Evolutionary conservation across 92 coral and sea anemone species (phyloP).

Genomic region (Micromussa lordhowensis): DNA sequence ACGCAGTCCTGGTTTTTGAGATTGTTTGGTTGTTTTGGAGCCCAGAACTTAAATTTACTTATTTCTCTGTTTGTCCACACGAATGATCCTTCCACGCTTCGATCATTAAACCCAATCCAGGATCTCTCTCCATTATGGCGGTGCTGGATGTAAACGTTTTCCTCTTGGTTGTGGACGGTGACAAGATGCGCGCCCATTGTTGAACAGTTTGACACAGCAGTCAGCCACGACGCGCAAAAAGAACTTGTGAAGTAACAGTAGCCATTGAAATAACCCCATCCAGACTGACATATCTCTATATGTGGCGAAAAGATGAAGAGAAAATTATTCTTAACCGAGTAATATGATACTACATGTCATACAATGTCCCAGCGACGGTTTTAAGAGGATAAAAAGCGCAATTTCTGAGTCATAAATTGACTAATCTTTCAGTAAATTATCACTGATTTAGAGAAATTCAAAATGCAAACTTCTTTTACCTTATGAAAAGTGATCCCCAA

Average conservation of each 20-base stretch:
- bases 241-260: conserved; percentile 54
- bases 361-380: no score
- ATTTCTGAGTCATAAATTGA: no score
- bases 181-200: conserved; percentile 43
- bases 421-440: no score
- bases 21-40: conserved; percentile 60
- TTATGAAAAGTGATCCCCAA: no score
- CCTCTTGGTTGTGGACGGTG: conserved; percentile 65
- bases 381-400: no score
- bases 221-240: conserved; percentile 47
- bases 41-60: conserved; percentile 67
- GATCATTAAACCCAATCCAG: conserved; percentile 77
- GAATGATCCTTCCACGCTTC: conserved; percentile 53
- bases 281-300: conserved; percentile 49
- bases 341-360: no score
- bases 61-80: conserved; percentile 57
- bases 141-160: conserved; percentile 66
- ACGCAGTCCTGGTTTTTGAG: conserved; percentile 65
- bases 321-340: no score
- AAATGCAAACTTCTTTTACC: no score
- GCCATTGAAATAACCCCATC: conserved; percentile 56
- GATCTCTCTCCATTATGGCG: conserved; percentile 60
- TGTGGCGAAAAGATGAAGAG: background rate
- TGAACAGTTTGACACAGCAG: conserved; percentile 43
- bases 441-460: no score